Percentiles rank a stretch among this genome's conserved stretches.
phyloP scores from a whole-genome alignment of 30 jellyfish, hydroid and myxozoan genomes.

The Mastigias papua region DNA sequence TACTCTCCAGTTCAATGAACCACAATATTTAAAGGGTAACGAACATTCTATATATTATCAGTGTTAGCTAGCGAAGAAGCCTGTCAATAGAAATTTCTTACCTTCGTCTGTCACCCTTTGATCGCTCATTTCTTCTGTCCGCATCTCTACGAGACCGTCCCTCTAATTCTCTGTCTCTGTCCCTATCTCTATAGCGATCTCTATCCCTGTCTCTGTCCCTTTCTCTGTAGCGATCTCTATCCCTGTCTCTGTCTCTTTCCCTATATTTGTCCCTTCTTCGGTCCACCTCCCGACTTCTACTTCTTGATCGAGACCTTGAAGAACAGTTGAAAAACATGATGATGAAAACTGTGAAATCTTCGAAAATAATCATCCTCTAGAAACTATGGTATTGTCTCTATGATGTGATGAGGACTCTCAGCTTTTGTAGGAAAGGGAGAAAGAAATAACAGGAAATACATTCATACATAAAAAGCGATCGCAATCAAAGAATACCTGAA shows the following conservation, averaged over 20 bases:
- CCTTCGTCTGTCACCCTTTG: constrained; percentile 32
- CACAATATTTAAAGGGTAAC: neutral
- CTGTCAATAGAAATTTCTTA: neutral
- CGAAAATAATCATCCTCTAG: too few species aligned
- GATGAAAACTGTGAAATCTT: too few species aligned
- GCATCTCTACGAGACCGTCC: constrained; percentile 8
- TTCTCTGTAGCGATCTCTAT: constrained; percentile 29
- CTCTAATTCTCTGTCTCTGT: constrained; percentile 47
- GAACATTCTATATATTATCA: too few species aligned
- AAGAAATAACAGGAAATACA: too few species aligned
- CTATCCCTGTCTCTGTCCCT: constrained; percentile 69
- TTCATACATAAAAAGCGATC: too few species aligned
- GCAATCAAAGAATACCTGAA: too few species aligned
- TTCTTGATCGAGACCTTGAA: constrained; percentile 53
- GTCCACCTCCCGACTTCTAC: constrained; percentile 60
- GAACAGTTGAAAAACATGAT: neutral
- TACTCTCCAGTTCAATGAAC: neutral
- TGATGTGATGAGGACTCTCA: too few species aligned
- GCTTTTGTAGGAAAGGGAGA: too few species aligned
- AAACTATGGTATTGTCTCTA: too few species aligned
- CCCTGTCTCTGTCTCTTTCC: constrained; percentile 36
- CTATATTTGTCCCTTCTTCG: constrained; percentile 49
- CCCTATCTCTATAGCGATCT: constrained; percentile 56
- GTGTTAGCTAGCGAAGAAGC: too few species aligned
- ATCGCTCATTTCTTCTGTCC: constrained; percentile 32